A percentile compares a stretch with the other conserved stretches of the same genome.
These are phyloP conservation scores for Maccullochella peelii DNA, from an alignment of 2,113 vertebrate species.

Conservation along the genomic window DNA sequence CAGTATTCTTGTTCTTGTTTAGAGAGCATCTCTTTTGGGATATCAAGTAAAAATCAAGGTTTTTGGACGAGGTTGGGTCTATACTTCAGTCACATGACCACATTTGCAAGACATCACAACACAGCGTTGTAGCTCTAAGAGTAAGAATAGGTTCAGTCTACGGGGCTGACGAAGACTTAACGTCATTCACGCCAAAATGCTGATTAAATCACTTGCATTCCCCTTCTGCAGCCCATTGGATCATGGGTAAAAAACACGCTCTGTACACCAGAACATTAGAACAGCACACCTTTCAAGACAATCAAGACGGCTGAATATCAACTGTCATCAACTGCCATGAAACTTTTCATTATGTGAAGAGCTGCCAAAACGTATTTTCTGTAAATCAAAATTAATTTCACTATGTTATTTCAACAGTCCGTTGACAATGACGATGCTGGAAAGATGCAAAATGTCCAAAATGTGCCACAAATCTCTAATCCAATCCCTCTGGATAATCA, in stretches of 20 bases:
- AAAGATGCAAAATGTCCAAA: slow-evolving; percentile 17
- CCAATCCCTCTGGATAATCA: too few species aligned
- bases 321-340: slow-evolving; percentile 4
- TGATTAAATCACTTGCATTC: neutral
- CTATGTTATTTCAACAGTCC: neutral
- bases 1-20: neutral
- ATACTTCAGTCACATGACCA: neutral
- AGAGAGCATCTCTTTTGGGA: neutral
- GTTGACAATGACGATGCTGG: neutral
- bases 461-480: slow-evolving; percentile 11
- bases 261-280: slow-evolving; percentile 18
- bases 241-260: slow-evolving; percentile 4
- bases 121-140: slow-evolving; percentile 3
- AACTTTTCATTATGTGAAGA: slow-evolving; percentile 1
- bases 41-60: slow-evolving; percentile 19
- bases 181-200: neutral
- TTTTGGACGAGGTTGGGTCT: neutral
- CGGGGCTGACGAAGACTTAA: neutral
- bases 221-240: slow-evolving; percentile 3
- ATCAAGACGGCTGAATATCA: neutral
- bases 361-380: neutral
- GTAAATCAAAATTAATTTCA: neutral
- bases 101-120: slow-evolving; percentile 2
- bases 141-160: neutral
- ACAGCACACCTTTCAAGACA: neutral